Conservation (phyloP, 2,888 invertebrate species). For the Syritta pipiens region DNA sequence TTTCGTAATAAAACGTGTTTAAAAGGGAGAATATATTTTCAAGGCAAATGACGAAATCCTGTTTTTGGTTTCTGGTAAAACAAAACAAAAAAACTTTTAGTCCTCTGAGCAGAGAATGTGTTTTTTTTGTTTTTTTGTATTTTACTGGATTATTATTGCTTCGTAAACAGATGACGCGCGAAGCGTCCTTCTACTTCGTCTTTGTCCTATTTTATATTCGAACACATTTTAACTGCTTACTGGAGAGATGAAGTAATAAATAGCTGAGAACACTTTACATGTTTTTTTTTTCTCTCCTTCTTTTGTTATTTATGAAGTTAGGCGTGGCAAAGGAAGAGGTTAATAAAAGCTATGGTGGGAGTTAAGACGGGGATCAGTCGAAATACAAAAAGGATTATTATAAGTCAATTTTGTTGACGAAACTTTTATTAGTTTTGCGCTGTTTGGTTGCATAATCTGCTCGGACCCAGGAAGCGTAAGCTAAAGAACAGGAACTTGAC, state of each 20-base stretch:
- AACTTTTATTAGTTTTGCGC: constrained; percentile 3
- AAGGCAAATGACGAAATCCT: not conserved
- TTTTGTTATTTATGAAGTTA: not conserved
- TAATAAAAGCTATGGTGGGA: too few species aligned
- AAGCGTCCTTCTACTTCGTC: too few species aligned
- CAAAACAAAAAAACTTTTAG: too few species aligned
- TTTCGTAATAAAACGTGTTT: too few species aligned
- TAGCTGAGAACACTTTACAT: constrained; percentile 22
- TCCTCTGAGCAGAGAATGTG: too few species aligned
- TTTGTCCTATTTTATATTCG: not conserved
- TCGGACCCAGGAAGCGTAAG: too few species aligned
- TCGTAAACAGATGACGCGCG: constrained; percentile 25
- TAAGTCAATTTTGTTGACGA: not conserved
- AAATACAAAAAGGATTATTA: too few species aligned
- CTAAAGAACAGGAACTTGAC: too few species aligned
- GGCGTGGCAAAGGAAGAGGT: not conserved
- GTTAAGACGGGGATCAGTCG: not conserved
- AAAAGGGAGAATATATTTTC: not conserved
- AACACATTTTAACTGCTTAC: not conserved
- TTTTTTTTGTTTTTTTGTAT: not conserved
- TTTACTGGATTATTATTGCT: constrained; percentile 21
- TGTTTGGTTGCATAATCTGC: not conserved
- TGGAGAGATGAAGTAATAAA: constrained; percentile 45
- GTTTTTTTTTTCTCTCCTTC: too few species aligned
- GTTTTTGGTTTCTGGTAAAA: too few species aligned